Conservation (phyloP, 2,113 vertebrate genomes). For the Salvator merianae region DNA sequence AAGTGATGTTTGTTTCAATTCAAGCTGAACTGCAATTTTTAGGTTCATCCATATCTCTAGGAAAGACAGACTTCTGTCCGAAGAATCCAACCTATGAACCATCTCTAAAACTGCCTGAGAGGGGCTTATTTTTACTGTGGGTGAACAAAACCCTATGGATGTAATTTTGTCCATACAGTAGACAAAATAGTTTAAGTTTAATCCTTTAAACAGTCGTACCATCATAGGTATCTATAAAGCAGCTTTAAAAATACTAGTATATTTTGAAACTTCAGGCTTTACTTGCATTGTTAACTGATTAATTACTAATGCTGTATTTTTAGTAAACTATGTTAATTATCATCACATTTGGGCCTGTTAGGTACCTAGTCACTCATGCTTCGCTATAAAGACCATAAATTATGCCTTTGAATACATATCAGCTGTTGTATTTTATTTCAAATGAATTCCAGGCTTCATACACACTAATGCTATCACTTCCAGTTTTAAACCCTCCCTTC, state of each 20-base stretch:
- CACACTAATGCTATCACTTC: conserved; percentile 13
- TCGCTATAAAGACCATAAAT: conserved; percentile 48
- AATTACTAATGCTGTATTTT: conserved; percentile 57
- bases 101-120: too few species aligned
- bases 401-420: conserved; percentile 53
- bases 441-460: conserved; percentile 51
- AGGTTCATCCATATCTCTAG: too few species aligned
- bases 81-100: too few species aligned
- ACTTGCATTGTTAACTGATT: conserved; percentile 50
- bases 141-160: too few species aligned
- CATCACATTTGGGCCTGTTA: conserved; percentile 46
- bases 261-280: conserved; percentile 56
- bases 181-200: conserved; percentile 66
- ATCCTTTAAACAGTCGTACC: conserved; percentile 63
- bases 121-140: conserved; percentile 39
- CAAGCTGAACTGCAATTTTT: too few species aligned
- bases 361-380: conserved; percentile 42
- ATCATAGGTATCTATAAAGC: conserved; percentile 60
- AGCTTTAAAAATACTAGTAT: conserved; percentile 56
- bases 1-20: too few species aligned
- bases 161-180: not conserved
- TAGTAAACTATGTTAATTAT: conserved; percentile 46
- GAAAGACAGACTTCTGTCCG: too few species aligned
- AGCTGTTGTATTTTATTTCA: conserved; percentile 49
- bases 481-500: too few species aligned